Base-by-base conservation (phyloP, 2,888 invertebrate genomes). In the Lasioglossum figueresi region DNA sequence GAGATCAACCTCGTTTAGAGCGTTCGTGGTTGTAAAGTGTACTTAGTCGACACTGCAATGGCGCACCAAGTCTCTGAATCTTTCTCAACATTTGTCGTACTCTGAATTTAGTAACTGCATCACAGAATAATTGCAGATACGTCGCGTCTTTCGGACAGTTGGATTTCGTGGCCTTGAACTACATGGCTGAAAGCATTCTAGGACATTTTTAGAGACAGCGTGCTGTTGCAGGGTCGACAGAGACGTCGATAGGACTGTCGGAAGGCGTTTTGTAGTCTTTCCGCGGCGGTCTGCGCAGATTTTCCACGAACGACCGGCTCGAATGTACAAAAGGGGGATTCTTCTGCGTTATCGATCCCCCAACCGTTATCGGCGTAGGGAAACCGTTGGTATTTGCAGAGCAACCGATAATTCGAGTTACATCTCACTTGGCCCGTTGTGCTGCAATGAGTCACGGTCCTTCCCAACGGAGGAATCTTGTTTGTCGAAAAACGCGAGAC, bases 301-400 rank as follows among this genome's bases (percentile, higher is more conserved):
- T 56, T 52, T 63, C 37, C 19, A 23, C 2, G 27, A 76, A 59
- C 45, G 76, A 76, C 74, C 40, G 43, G 12, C 56, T 48, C n/a
- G 66, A 80, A 37, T 14, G 63, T 45, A 59, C 68, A 40, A 63
- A 71, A 34, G 81, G 37, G 84, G 76, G n/a, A 72, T n/a, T n/a
- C 6, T 76, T 83, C 77, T 48, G 63, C 34, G 80, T 71, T 92
- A 90, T 91, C 92, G 82, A 75, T n/a, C 45, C n/a, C 59, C 19
- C 34, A 19, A 66, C 19, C 80, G 89, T 93, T 93, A 93, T 93
- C 93, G 88, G 79, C 81, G 88, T 85, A 88, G 91, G 79, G 91
- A 91, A 91, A 82, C 88, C 89, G 90, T 91, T 90, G 90, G 86
- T 89, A 86, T 91, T 92, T 92, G 85, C 90, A 77, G 87, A 90